These are phyloP conservation scores for Aphidoletes aphidimyza DNA, from an alignment of 2,888 invertebrate species.

Conservation along the genomic window DNA sequence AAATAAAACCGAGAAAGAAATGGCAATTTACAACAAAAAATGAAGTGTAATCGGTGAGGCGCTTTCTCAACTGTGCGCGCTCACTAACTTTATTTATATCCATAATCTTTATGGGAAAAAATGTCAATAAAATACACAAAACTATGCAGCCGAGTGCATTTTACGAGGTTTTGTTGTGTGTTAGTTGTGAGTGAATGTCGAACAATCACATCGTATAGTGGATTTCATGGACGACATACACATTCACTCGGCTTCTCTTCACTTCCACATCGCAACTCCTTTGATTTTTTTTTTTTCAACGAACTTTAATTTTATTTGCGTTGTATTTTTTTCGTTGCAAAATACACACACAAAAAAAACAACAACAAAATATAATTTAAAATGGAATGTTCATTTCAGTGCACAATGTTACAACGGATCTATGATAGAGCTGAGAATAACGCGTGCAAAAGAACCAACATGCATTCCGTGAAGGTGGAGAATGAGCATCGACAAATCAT, in stretches of 20 bases:
- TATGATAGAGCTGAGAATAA: background rate
- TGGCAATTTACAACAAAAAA: slow-evolving; percentile 27
- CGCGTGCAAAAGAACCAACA: background rate
- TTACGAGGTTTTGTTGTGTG: slow-evolving; percentile 12
- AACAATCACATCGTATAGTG: background rate
- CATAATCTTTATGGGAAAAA: slow-evolving; percentile 52
- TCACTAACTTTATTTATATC: slow-evolving; percentile 43
- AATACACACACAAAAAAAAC: too few relatives aligned
- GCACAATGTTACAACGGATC: background rate
- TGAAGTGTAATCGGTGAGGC: background rate
- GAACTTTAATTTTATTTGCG: background rate
- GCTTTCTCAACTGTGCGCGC: background rate
- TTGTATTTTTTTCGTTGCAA: slow-evolving; percentile 8
- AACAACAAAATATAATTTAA: slow-evolving; percentile 52
- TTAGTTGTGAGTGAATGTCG: background rate
- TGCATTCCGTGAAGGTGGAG: too few relatives aligned
- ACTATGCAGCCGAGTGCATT: slow-evolving; percentile 53
- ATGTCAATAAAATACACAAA: slow-evolving; percentile 52
- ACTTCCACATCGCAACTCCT: background rate
- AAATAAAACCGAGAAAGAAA: background rate
- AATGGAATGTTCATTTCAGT: background rate
- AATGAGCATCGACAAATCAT: background rate
- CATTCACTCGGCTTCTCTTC: background rate
- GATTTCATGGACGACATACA: background rate
- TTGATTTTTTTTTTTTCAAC: background rate